phyloP scores from a whole-genome alignment of 1,140 invertebrate genomes.

The Bombus haemorrhoidalis region DNA sequence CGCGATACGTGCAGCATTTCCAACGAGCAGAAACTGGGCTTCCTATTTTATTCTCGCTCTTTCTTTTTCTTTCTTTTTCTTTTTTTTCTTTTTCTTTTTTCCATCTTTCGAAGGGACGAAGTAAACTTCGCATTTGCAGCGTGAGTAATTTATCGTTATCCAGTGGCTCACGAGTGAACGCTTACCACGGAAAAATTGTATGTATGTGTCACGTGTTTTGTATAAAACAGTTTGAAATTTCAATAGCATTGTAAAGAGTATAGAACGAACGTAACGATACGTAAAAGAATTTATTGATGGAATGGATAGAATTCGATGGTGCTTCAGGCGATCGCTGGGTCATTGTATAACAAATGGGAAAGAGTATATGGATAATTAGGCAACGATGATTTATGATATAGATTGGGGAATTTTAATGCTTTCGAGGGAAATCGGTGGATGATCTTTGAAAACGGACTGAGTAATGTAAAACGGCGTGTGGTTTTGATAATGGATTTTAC shows the following conservation, averaged over 20 bases:
- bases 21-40: background rate
- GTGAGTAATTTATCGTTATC: no score
- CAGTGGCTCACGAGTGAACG: no score
- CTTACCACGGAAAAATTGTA: no score
- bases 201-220: no score
- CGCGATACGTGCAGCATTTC: slow-evolving; percentile 26
- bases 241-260: no score
- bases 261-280: no score
- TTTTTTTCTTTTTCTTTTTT: no score
- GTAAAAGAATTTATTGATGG: background rate
- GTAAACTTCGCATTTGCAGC: no score
- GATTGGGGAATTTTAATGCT: slow-evolving; percentile 9
- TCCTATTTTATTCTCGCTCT: background rate
- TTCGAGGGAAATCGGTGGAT: background rate
- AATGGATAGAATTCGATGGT: background rate
- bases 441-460: background rate
- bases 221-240: no score
- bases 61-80: no score
- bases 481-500: no score
- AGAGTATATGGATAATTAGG: slow-evolving; percentile 33
- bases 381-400: slow-evolving; percentile 40
- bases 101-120: no score
- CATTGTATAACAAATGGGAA: slow-evolving; percentile 25
- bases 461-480: background rate
- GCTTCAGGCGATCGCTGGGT: background rate